Percentiles rank a stretch among this genome's conserved stretches.
Evolutionary conservation across 2,888 invertebrate genomes (phyloP).

Genomic region (Miltochrista miniata): DNA sequence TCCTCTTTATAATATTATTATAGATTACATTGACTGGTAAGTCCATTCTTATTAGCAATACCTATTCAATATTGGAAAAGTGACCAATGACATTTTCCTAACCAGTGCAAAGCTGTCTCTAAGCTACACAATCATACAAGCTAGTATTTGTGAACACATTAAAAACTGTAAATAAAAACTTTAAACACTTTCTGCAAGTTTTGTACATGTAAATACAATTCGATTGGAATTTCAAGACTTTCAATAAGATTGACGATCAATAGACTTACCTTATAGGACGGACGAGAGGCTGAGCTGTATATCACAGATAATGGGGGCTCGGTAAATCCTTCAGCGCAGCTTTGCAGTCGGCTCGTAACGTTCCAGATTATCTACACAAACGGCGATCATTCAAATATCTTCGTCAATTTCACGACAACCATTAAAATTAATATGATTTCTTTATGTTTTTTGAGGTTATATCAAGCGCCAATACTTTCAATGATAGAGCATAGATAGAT

Average conservation of each 20-base stretch:
- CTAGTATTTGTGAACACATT: too few relatives aligned
- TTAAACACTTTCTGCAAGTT: too few relatives aligned
- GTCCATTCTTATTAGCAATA: too few relatives aligned
- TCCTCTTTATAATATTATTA: too few relatives aligned
- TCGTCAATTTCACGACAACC: constrained; percentile 19
- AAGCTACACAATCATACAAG: too few relatives aligned
- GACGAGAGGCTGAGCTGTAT: constrained; percentile 84
- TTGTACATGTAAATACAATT: too few relatives aligned
- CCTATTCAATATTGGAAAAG: too few relatives aligned
- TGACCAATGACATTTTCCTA: too few relatives aligned
- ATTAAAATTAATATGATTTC: constrained; percentile 7
- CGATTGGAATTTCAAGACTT: background rate
- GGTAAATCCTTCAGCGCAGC: constrained; percentile 81
- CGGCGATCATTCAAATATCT: constrained; percentile 19
- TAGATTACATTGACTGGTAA: too few relatives aligned
- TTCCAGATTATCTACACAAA: constrained; percentile 67
- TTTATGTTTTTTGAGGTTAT: constrained; percentile 66
- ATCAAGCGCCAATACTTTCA: constrained; percentile 40
- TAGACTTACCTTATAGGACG: constrained; percentile 81
- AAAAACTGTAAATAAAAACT: too few relatives aligned
- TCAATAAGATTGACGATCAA: background rate
- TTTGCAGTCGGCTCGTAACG: constrained; percentile 78
- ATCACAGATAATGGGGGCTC: constrained; percentile 84
- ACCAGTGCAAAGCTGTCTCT: too few relatives aligned
- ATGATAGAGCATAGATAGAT: constrained; percentile 14